Base-by-base conservation (phyloP, 2,888 invertebrate species). In the Nomada goodeniana region DNA sequence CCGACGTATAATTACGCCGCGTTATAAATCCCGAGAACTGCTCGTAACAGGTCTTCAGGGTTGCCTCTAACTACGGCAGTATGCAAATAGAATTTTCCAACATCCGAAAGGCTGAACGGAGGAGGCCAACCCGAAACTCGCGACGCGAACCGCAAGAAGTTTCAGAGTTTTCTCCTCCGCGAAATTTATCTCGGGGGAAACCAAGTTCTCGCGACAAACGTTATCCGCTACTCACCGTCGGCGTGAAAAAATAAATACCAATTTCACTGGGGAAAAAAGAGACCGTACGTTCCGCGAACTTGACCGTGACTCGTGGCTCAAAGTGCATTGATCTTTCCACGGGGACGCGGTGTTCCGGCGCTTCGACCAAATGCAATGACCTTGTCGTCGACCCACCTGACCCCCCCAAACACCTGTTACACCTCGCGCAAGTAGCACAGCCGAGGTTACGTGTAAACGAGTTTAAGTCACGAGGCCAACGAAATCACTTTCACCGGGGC, bases 361-460 rank as follows among this genome's bases (percentile, higher is more conserved):
- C 18, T 26, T 11, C 57, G 5, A 11, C 69, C 76, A 71, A 82
- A 85, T 86, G 76, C 70, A 10, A 50, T 61, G 88, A 90, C 90
- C 91, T 91, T 91, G 91, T 84, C 87, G 86, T 81, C 79, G 84
- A 86, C 87, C 85, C 74, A 60, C 64, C 69, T 78, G 90, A 89
- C 91, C 90, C 90, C 86, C 85, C 88, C 26, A 26, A 88, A 87
- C 86, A 86, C 86, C 89, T 84, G 89, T 89, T 91, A 90, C 90
- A 87, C 83, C 77, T 65, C 71, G 65, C 83, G 86, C 1, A 82
- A 82, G 83, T 80, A 77, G 78, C 80, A 69, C 53, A 75, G 85
- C 86, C 90, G 91, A 92, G 92, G 92, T 91, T 92, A 90, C 89
- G 89, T 85, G 86, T 82, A 86, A 92, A 91, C 91, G 89, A 88